These are phyloP conservation scores for Drosophila borborema DNA, from an alignment of 2,888 invertebrate genomes.

Conservation along the genomic window DNA sequence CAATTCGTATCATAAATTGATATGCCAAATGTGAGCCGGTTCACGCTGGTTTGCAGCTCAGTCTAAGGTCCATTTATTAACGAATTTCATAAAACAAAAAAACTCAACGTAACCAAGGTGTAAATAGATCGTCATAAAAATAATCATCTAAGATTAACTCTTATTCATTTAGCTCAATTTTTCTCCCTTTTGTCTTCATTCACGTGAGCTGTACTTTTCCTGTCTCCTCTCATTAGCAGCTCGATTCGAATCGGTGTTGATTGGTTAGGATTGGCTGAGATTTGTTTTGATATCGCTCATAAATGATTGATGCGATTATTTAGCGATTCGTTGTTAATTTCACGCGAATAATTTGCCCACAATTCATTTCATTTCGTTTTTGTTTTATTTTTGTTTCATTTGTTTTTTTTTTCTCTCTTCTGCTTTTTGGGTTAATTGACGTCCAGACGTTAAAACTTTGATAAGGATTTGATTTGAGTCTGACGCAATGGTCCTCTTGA, in stretches of 20 bases:
- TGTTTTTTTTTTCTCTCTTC: neutral
- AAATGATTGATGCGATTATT: constrained; percentile 20
- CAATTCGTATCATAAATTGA: neutral
- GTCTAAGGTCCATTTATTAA: neutral
- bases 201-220: constrained; percentile 35
- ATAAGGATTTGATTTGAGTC: constrained; percentile 24
- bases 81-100: neutral
- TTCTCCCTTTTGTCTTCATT: neutral
- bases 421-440: constrained; percentile 42
- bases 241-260: constrained; percentile 34
- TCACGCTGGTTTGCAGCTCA: neutral
- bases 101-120: neutral
- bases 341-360: constrained; percentile 46
- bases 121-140: constrained; percentile 15
- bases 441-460: constrained; percentile 14
- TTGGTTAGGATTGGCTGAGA: constrained; percentile 30
- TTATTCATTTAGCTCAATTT: neutral
- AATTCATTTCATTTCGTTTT: constrained; percentile 16
- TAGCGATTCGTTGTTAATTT: constrained; percentile 55
- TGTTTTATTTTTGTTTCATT: neutral
- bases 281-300: constrained; percentile 18
- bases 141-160: constrained; percentile 22
- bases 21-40: neutral
- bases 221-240: constrained; percentile 42
- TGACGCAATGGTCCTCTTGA: constrained; percentile 48